These are phyloP conservation scores for Strix aluco DNA, from an alignment of 2,113 vertebrate genomes.

Conservation along the genomic window DNA sequence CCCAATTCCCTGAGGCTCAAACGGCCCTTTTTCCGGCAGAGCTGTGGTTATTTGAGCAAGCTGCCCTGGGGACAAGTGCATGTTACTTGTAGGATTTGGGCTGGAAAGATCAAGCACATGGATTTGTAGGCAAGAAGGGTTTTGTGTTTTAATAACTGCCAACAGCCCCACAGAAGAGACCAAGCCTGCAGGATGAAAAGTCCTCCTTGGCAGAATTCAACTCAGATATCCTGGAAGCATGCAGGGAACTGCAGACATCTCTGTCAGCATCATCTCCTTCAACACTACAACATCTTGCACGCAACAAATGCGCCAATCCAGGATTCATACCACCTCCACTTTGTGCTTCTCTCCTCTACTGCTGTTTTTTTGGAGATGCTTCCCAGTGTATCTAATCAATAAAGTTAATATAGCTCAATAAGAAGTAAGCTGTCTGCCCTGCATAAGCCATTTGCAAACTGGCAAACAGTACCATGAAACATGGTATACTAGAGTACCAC, in stretches of 20 bases:
- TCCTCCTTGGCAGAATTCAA: constrained; percentile 10
- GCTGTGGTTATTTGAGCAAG: constrained; percentile 56
- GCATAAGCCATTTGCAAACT: background rate
- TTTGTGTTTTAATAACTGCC: constrained; percentile 54
- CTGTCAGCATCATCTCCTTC: background rate
- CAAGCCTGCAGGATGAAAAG: constrained; percentile 19
- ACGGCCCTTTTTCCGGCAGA: constrained; percentile 47
- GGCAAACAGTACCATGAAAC: background rate
- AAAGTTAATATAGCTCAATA: background rate
- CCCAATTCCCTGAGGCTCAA: constrained; percentile 45
- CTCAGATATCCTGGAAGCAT: background rate
- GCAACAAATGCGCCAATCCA: background rate
- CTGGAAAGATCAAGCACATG: constrained; percentile 46
- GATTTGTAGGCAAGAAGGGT: constrained; percentile 55
- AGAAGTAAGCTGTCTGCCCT: background rate
- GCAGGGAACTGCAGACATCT: background rate
- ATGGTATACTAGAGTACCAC: background rate
- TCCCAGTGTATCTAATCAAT: background rate
- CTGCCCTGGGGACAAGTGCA: constrained; percentile 58
- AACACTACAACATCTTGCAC: background rate
- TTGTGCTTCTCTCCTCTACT: background rate
- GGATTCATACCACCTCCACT: background rate
- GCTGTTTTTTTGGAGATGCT: background rate
- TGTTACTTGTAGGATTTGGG: constrained; percentile 57
- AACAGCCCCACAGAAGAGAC: constrained; percentile 16